phyloP scores from a whole-genome alignment of 2,888 invertebrate genomes.

The Parnassius mnemosyne region DNA sequence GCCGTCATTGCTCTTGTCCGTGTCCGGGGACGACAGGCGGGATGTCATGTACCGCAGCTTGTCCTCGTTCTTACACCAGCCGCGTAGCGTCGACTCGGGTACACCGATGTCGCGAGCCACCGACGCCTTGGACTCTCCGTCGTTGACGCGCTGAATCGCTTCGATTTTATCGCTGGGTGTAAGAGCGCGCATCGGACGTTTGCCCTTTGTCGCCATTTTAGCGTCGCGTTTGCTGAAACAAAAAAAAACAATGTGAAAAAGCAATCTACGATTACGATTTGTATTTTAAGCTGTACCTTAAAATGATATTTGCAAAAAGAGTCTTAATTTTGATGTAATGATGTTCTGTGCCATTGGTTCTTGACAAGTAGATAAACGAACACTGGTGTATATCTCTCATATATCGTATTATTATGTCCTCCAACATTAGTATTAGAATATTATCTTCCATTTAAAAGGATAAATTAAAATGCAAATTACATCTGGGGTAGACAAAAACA shows the following conservation, averaged over 20 bases:
- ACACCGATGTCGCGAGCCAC: conserved; percentile 92
- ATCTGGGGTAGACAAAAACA: conserved; percentile 20
- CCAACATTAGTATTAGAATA: no score
- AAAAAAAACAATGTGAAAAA: conserved; percentile 25
- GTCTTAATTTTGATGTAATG: no score
- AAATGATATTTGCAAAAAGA: no score
- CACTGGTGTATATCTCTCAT: no score
- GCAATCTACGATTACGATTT: background rate
- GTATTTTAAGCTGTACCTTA: background rate
- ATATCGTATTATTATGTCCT: no score
- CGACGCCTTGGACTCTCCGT: conserved; percentile 92
- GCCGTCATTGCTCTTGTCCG: conserved; percentile 80
- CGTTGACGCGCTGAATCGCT: conserved; percentile 90
- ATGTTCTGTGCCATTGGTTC: no score
- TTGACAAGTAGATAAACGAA: no score
- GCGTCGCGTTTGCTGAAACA: conserved; percentile 63
- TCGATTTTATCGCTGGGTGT: conserved; percentile 89
- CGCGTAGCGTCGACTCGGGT: conserved; percentile 91
- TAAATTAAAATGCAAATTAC: conserved; percentile 9
- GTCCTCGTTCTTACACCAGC: conserved; percentile 93
- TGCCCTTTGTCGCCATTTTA: conserved; percentile 85
- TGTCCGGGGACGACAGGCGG: conserved; percentile 86
- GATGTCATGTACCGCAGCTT: conserved; percentile 85
- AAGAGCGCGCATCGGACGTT: conserved; percentile 88
- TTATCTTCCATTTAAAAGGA: background rate